Conservation (phyloP, 2,113 vertebrate species). For the Austrofundulus limnaeus region DNA sequence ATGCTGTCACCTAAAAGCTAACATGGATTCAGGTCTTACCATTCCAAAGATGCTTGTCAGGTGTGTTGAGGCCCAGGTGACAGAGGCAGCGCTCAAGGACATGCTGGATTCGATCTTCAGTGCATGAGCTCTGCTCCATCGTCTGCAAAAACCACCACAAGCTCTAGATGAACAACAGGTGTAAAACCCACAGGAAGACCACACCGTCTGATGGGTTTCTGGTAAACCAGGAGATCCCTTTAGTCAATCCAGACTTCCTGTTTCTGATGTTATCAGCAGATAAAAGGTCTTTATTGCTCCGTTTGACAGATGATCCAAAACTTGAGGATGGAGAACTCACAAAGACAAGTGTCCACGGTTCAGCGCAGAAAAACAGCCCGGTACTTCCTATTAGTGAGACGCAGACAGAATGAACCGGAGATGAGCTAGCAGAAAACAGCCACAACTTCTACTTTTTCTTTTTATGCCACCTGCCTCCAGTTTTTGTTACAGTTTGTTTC, state of each 20-base stretch:
- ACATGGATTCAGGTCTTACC: slow-evolving; percentile 73
- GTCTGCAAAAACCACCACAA: slow-evolving; percentile 37
- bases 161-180: neutral
- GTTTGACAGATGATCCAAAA: neutral
- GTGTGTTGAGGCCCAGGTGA: slow-evolving; percentile 76
- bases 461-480: slow-evolving; percentile 32
- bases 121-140: slow-evolving; percentile 94
- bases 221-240: slow-evolving; percentile 12
- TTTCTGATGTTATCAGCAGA: slow-evolving; percentile 1
- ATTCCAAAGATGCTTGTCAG: slow-evolving; percentile 84
- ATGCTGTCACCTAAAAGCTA: neutral
- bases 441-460: slow-evolving; percentile 62
- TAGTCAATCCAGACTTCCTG: slow-evolving; percentile 32
- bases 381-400: slow-evolving; percentile 61
- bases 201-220: slow-evolving; percentile 12
- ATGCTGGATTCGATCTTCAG: slow-evolving; percentile 94
- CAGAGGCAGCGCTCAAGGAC: slow-evolving; percentile 90
- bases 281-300: slow-evolving; percentile 19
- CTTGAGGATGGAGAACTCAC: neutral
- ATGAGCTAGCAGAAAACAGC: slow-evolving; percentile 30
- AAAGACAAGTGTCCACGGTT: slow-evolving; percentile 9
- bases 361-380: slow-evolving; percentile 4
- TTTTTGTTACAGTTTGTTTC: slow-evolving; percentile 23
- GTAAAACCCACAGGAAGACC: slow-evolving; percentile 24
- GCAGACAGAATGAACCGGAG: slow-evolving; percentile 34